Base-by-base conservation (phyloP, 2,888 invertebrate genomes). In the Netelia virgata region DNA sequence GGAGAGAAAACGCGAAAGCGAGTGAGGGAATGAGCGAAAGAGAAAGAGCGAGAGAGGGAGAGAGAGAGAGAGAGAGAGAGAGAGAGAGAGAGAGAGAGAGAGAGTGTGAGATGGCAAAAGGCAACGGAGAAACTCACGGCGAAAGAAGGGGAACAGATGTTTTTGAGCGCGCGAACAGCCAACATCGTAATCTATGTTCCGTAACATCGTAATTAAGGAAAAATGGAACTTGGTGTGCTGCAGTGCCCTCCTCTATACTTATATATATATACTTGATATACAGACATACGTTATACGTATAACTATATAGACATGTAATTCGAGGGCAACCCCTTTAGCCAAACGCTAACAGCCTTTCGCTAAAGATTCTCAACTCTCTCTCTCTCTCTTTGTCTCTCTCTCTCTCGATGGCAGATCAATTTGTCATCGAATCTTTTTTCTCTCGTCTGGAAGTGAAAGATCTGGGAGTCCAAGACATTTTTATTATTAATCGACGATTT, bases 151-250 rank as follows among this genome's bases (percentile, higher is more conserved):
- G 91, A 92, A 92, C 93, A 93, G 93, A 93, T 93, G 93, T 93
- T 93, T 92, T 91, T 93, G 93, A 93, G 88, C 91, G 90, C 89
- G 90, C 63, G 78, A 76, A 78, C 68, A 92, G 89, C 92, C 90
- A 91, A 93, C 93, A 92, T 92, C 92, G 90, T 93, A 93, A 93
- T 93, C 93, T 92, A 92, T 92, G 92, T 93, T 92, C 91, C 92
- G 90, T 92, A 92, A 92, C 93, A 93, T 93, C 91, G 90, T 93
- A 93, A 93, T 93, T 93, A 93, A 93, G 91, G 91, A 91, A 92
- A 93, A 92, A 92, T 92, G 89, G 86, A 90, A 90, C 87, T 87
- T 88, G 14, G 43, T 66, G 57, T 61, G 36, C 72, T 68, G 20
- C 18, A 20, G 18, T 68, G 14, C 43, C 8, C 47, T 16, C 14